phyloP scores from a whole-genome alignment of 2,888 invertebrate genomes.

The Merodon equestris region DNA sequence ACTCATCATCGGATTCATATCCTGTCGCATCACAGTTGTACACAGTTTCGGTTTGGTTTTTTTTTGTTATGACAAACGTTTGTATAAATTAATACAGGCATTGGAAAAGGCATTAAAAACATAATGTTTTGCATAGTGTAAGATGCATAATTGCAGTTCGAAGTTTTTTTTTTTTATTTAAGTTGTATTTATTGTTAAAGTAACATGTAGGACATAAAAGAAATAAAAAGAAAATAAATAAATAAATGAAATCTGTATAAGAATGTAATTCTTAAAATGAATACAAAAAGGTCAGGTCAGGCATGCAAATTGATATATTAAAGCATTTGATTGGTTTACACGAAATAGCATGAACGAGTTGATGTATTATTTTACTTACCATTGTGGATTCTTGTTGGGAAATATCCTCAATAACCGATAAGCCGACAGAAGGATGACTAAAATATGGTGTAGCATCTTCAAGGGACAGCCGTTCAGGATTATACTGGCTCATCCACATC shows the following conservation, averaged over 20 bases:
- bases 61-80: constrained; percentile 8
- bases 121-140: constrained; percentile 27
- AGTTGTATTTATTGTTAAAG: constrained; percentile 70
- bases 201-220: constrained; percentile 71
- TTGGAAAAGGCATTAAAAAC: constrained; percentile 20
- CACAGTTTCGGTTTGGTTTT: no score
- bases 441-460: constrained; percentile 78
- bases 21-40: constrained; percentile 71
- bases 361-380: constrained; percentile 76
- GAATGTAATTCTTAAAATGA: constrained; percentile 30
- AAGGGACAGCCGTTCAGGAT: constrained; percentile 77
- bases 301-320: constrained; percentile 63
- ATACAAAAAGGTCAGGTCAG: constrained; percentile 31
- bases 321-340: constrained; percentile 15
- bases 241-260: constrained; percentile 63
- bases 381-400: constrained; percentile 79
- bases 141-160: constrained; percentile 28
- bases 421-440: constrained; percentile 79
- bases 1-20: constrained; percentile 79
- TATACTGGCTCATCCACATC: constrained; percentile 84
- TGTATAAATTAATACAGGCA: constrained; percentile 25
- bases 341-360: background rate
- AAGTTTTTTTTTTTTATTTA: constrained; percentile 14
- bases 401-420: constrained; percentile 81
- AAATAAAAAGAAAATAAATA: constrained; percentile 60